Conservation (phyloP, 2,797 vertebrate genomes). For the Falco cherrug region DNA sequence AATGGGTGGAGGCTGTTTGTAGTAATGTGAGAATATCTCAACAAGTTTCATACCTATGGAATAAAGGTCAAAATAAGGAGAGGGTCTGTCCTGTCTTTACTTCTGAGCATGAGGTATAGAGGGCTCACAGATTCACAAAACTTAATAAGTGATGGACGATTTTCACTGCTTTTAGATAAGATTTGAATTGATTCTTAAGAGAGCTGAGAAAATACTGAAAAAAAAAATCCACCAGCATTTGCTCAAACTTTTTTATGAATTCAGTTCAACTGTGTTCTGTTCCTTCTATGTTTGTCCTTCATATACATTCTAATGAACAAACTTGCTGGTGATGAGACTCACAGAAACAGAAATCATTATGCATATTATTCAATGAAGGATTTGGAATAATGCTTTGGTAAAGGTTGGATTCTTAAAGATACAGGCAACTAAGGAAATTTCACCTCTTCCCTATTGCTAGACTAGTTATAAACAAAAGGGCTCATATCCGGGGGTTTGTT, state of each 20-base stretch:
- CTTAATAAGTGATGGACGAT: neutral
- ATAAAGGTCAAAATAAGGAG: neutral
- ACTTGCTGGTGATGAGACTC: neutral
- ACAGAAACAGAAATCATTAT: neutral
- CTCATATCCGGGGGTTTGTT: neutral
- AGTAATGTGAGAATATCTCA: neutral
- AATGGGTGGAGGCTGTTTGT: neutral
- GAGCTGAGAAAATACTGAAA: neutral
- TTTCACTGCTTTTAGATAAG: neutral
- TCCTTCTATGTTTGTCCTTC: neutral
- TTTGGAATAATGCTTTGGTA: neutral
- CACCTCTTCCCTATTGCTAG: neutral
- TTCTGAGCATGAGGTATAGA: neutral
- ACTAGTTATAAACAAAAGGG: neutral
- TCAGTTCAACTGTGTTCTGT: neutral
- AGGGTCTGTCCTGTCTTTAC: neutral
- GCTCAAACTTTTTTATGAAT: neutral
- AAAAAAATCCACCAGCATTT: neutral
- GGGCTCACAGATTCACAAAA: neutral
- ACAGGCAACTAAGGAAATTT: neutral
- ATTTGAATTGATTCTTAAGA: neutral
- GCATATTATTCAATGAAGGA: neutral
- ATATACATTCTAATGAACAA: neutral
- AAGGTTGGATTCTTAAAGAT: neutral
- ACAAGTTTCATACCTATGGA: neutral